A percentile compares a stretch with the other conserved stretches of the same genome.
phyloP scores from a whole-genome alignment of 2,888 invertebrate species.

The Pseudanteris insignis region DNA sequence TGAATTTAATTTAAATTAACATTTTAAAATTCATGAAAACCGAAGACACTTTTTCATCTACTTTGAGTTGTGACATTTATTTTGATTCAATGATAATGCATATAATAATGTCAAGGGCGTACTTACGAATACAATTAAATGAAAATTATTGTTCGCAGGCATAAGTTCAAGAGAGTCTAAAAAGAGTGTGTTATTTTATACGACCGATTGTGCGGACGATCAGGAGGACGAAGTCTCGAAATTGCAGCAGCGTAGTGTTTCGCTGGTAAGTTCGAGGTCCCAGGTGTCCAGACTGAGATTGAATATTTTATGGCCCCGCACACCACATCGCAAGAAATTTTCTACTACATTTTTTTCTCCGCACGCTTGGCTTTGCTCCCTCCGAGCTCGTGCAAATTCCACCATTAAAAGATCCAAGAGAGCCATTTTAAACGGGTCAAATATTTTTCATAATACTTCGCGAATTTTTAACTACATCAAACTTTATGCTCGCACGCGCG shows the following conservation, averaged over 20 bases:
- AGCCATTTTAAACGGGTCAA: neutral
- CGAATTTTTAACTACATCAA: neutral
- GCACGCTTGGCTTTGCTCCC: conserved; percentile 5
- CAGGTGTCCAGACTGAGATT: conserved; percentile 21
- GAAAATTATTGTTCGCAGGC: conserved; percentile 24
- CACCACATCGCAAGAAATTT: conserved; percentile 9
- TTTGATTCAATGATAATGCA: no score
- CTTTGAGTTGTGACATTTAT: no score
- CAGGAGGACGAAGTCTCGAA: conserved; percentile 57
- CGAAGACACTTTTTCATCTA: no score
- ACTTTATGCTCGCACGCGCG: neutral
- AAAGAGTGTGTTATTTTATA: conserved; percentile 60
- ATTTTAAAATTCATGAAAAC: no score
- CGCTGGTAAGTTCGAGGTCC: conserved; percentile 53
- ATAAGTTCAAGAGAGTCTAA: conserved; percentile 58
- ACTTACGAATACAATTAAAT: no score
- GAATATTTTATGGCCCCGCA: conserved; percentile 27
- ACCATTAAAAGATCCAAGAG: neutral
- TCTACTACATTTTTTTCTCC: conserved; percentile 8
- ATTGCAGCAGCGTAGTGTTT: conserved; percentile 60
- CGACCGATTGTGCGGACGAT: conserved; percentile 62
- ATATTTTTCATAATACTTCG: neutral
- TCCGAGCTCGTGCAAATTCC: conserved; percentile 5
- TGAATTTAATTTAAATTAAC: no score
- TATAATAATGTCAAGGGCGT: no score